phyloP scores from a whole-genome alignment of 2,797 vertebrate genomes.

The Hydrophis major region DNA sequence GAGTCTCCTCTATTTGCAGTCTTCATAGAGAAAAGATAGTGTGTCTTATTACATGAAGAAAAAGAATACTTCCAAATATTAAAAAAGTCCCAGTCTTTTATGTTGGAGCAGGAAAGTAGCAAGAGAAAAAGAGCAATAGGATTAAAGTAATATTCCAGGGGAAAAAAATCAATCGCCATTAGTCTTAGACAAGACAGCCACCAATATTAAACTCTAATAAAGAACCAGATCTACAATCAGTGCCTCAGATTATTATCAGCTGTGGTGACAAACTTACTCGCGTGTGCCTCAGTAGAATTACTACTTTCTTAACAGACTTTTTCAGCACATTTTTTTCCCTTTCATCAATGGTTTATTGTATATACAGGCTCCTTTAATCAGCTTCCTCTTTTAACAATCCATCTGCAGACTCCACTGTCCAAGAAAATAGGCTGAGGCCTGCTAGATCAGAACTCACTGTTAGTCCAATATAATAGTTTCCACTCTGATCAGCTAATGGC shows the following conservation, averaged over 20 bases:
- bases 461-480: background rate
- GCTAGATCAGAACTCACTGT: background rate
- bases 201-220: background rate
- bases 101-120: background rate
- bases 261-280: background rate
- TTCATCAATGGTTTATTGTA: slow-evolving; percentile 13
- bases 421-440: background rate
- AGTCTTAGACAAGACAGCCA: background rate
- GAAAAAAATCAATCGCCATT: background rate
- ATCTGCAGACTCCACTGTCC: background rate
- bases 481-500: background rate
- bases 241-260: slow-evolving; percentile 16
- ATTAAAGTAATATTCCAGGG: background rate
- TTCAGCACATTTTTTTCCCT: background rate
- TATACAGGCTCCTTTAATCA: background rate
- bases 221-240: background rate
- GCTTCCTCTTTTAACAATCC: background rate
- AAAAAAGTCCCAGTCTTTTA: background rate
- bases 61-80: background rate
- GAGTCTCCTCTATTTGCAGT: background rate
- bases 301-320: background rate
- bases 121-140: background rate
- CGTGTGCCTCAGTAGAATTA: background rate
- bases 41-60: background rate
- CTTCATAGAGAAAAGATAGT: background rate